Evolutionary conservation across 1,140 invertebrate genomes (phyloP), one percentile per base, ranked within the genome.

Genomic region (Littorina saxatilis): DNA sequence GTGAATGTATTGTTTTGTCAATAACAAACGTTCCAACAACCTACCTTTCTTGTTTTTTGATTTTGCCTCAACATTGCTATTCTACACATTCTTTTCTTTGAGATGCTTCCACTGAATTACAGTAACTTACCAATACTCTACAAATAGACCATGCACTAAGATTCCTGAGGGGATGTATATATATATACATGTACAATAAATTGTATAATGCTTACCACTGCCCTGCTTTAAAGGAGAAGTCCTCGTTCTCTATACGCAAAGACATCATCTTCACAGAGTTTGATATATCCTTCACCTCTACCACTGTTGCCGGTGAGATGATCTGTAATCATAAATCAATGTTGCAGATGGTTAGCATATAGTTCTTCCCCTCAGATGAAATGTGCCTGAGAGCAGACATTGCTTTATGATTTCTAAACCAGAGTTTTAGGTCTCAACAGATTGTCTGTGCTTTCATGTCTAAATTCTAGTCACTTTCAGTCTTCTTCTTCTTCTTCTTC

Each of bases 191-290:
- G 11, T 27, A 27, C 11, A 23, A 52, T 23, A 27, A 79, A 1
- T 73, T 29, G 50, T 27, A 35, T 23, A 27, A 68, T 35, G 29
- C 82, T 72, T 81, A 89, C 88, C 88, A 89, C 32, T 89, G 88
- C 11, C 88, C 88, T 35, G 88, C 85, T 52, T 89, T 89, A 58
- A 87, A 87, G 2, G 70, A 76, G 27, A 89, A 82, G 15, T 79
- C 13, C 29, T 72, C 75, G 47, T 87, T 73, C 43, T 83, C 72
- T 17, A 89, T 81, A 35, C 86, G 80, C 27, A 89, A 55, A 29
- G 55, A 52, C 13, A 89, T 47, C 52, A 72, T 39, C 74, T 87
- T 89, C 1, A 89, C 86, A 58, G 83, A 87, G 0, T 50, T 32
- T n/a, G 88, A 89, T 47, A 85, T 80, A 32, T 84, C 58, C 39